Evolutionary conservation across 2,113 vertebrate genomes (phyloP), one percentile per base, ranked within the genome.

Genomic region (Gavialis gangeticus): DNA sequence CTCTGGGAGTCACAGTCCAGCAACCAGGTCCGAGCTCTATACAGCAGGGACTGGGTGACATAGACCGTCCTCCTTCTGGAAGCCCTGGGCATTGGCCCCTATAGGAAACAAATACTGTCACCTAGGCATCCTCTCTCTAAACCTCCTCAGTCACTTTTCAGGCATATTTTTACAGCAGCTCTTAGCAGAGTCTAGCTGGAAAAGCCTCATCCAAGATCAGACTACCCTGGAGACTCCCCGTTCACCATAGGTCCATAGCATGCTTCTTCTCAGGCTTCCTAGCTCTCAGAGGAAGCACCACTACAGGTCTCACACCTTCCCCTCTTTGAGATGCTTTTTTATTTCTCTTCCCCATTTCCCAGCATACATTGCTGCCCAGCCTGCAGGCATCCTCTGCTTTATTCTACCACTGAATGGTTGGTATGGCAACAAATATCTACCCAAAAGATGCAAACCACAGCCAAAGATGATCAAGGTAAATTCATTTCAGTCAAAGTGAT

Each of bases 371-470:
- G 27, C 75, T 71, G 28, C n/a, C 30, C 30, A 67, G 34, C 34
- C 46, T 56, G n/a, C 24, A n/a, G 37, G 22, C 4, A 34, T 46
- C 21, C 92, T 90, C 56, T 58, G 69, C 59, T 2, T 5, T 4
- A 7, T n/a, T 19, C 28, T 2, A n/a, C 60, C 66, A 12, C 15
- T 24, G 13, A 1, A 10, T 6, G 11, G 46, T 1, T 24, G 30
- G 11, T 17, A 37, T 3, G 12, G 14, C 84, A 95, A 21, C 27
- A 76, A 84, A 28, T 62, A 69, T 4, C 63, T 46, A 25, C 37
- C 22, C 86, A 85, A 58, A 73, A 24, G 56, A 18, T 66, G 22
- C 71, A 60, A 87, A 78, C 3, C 13, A 66, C 3, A 75, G 34
- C 54, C 34, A 77, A 77, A 77, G 79, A 63, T 24, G 27, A 37